phyloP scores from a whole-genome alignment of 2,888 invertebrate genomes.

The Calameuta idolon region DNA sequence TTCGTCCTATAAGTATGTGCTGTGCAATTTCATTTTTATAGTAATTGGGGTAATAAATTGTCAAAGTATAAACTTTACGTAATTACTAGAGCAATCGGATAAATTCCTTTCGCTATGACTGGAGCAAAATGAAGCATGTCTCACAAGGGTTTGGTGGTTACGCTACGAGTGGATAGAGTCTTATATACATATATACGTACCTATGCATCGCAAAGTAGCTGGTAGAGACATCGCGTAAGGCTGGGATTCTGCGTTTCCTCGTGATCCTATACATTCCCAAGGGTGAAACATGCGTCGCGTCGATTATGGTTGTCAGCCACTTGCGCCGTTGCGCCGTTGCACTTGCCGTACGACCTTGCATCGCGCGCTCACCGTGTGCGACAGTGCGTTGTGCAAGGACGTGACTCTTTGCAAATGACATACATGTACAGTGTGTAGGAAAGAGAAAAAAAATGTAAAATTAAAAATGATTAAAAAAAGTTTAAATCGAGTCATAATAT shows the following conservation, averaged over 20 bases:
- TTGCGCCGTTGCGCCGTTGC: not conserved
- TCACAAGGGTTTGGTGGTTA: not conserved
- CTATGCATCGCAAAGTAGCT: not conserved
- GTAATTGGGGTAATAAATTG: not conserved
- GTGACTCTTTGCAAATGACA: not conserved
- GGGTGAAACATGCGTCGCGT: not conserved
- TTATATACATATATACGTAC: not conserved
- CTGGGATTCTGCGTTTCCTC: not conserved
- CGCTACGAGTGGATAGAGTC: not conserved
- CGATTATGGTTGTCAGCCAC: not conserved
- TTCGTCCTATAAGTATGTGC: not conserved
- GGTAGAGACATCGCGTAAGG: not conserved
- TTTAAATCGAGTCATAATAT: not conserved
- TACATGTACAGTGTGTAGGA: not conserved
- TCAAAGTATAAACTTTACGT: not conserved
- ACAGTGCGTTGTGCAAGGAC: not conserved
- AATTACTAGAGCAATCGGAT: not conserved
- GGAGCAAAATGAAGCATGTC: not conserved
- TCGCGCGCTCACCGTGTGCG: not conserved
- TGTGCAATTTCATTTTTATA: not conserved
- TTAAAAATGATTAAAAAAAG: not conserved
- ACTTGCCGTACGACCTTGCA: not conserved
- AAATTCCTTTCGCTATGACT: not conserved
- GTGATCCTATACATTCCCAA: not conserved
- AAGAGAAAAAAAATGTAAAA: not conserved